phyloP scores from a whole-genome alignment of 2,888 invertebrate genomes.

The Geotrupes spiniger region DNA sequence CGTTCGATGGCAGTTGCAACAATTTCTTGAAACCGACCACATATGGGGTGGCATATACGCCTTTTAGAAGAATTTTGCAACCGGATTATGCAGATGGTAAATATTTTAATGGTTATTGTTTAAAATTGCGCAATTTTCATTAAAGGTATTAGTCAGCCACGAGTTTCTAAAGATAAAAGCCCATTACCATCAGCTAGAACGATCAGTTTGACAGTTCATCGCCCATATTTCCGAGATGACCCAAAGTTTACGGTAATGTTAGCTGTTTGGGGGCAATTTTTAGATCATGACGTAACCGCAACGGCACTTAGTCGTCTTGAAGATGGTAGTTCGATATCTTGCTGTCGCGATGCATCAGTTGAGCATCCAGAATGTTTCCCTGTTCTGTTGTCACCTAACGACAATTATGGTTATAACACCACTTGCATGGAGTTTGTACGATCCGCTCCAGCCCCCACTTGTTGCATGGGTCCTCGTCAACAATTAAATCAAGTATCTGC shows the following conservation, averaged over 20 bases:
- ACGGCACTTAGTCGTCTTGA: slow-evolving; percentile 73
- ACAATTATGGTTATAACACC: slow-evolving; percentile 66
- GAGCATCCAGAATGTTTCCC: slow-evolving; percentile 79
- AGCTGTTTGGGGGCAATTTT: slow-evolving; percentile 85
- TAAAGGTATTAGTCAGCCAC: slow-evolving; percentile 63
- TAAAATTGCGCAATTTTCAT: not conserved
- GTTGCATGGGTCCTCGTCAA: slow-evolving; percentile 75
- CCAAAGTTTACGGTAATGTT: slow-evolving; percentile 78
- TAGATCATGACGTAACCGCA: slow-evolving; percentile 85
- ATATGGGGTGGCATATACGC: slow-evolving; percentile 71
- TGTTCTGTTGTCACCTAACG: slow-evolving; percentile 62
- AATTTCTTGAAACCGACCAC: slow-evolving; percentile 61
- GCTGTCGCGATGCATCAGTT: slow-evolving; percentile 54
- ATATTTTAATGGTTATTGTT: not conserved
- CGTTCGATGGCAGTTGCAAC: slow-evolving; percentile 75
- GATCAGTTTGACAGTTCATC: slow-evolving; percentile 71
- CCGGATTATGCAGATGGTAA: slow-evolving; percentile 74
- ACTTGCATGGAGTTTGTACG: slow-evolving; percentile 85
- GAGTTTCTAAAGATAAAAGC: slow-evolving; percentile 54
- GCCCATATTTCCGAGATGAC: slow-evolving; percentile 71
- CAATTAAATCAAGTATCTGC: slow-evolving; percentile 81
- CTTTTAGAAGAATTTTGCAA: slow-evolving; percentile 70
- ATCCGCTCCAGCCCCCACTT: slow-evolving; percentile 75
- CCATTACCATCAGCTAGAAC: slow-evolving; percentile 71
- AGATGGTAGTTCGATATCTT: slow-evolving; percentile 70